Conservation (phyloP, 2,797 vertebrate species). For the Hydrocynus forskahlii region DNA sequence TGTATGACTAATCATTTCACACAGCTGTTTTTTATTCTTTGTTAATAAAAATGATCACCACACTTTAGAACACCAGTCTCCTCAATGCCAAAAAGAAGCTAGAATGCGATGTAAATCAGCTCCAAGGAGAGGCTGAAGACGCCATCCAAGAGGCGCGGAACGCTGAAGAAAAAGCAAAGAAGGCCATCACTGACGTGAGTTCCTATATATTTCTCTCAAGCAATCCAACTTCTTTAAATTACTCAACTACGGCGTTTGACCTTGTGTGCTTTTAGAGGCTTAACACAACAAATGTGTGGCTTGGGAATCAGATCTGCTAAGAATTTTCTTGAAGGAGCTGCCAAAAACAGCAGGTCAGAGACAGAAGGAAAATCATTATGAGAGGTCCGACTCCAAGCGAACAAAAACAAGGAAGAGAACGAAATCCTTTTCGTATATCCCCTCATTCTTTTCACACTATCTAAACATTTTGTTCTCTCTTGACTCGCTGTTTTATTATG, state of each 20-base stretch:
- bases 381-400: background rate
- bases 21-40: background rate
- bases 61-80: background rate
- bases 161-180: constrained; percentile 85
- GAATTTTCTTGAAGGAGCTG: background rate
- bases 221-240: constrained; percentile 6
- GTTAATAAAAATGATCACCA: background rate
- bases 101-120: constrained; percentile 80
- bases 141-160: constrained; percentile 82
- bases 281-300: constrained; percentile 1
- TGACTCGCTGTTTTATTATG: background rate
- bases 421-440: background rate
- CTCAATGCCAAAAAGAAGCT: constrained; percentile 67
- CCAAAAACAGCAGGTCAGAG: background rate
- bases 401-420: background rate
- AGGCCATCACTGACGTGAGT: constrained; percentile 84
- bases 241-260: background rate
- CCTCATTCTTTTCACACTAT: background rate
- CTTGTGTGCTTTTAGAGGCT: background rate
- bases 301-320: background rate
- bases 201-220: background rate
- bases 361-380: background rate
- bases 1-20: background rate
- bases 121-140: constrained; percentile 82
- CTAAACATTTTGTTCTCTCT: background rate